A percentile compares a stretch with the other conserved stretches of the same genome.
These are phyloP conservation scores for Oxycera nigricornis DNA, from an alignment of 2,888 invertebrate genomes.

Conservation along the genomic window DNA sequence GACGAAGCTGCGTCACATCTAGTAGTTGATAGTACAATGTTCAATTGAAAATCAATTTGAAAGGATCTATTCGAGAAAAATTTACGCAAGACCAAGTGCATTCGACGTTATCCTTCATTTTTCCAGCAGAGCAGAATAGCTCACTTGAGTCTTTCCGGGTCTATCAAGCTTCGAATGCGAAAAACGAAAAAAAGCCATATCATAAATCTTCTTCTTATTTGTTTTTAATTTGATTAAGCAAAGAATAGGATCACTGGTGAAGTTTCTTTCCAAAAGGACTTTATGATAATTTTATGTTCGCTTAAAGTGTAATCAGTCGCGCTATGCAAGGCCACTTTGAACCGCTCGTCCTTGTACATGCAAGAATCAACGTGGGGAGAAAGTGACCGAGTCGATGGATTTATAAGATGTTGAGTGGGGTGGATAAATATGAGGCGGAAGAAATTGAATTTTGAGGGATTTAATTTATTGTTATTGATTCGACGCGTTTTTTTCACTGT, in stretches of 20 bases:
- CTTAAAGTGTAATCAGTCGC: constrained; percentile 38
- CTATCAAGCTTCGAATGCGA: background rate
- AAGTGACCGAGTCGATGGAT: background rate
- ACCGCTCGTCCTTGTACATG: background rate
- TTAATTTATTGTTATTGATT: constrained; percentile 36
- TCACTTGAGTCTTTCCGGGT: background rate
- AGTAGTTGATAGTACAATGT: constrained; percentile 21
- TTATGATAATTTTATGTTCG: constrained; percentile 39
- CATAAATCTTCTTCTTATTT: constrained; percentile 40
- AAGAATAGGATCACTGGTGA: constrained; percentile 33
- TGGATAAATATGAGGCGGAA: constrained; percentile 27
- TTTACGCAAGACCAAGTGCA: background rate
- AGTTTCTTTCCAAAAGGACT: constrained; percentile 25
- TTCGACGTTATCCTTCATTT: background rate
- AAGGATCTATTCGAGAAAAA: background rate
- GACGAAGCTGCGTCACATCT: background rate
- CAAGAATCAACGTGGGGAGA: background rate
- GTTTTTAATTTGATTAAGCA: constrained; percentile 40
- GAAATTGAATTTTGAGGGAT: constrained; percentile 36
- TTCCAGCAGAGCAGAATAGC: background rate
- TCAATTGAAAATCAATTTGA: constrained; percentile 40
- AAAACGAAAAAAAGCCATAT: background rate
- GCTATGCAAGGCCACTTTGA: constrained; percentile 7
- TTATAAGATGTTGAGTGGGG: constrained; percentile 1
- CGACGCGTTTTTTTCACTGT: background rate